Evolutionary conservation across 2,888 invertebrate genomes (phyloP).

Genomic region (Coronaproctus castanopsis): DNA sequence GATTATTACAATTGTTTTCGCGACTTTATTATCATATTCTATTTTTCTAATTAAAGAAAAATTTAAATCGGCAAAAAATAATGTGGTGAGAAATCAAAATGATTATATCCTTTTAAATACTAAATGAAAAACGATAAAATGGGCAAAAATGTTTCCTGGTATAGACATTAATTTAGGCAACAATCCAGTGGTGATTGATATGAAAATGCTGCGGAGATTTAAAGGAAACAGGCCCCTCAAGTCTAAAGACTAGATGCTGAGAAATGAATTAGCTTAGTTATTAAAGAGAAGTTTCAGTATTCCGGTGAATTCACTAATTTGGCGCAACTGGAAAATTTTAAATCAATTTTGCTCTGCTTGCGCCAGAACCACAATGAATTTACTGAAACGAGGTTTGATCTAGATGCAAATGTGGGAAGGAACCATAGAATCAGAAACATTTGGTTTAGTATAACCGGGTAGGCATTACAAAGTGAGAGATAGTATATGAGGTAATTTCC

Average conservation of each 20-base stretch:
- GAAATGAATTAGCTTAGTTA: neutral
- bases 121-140: neutral
- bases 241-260: neutral
- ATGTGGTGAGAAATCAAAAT: neutral
- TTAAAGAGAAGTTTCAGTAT: neutral
- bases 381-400: too few relatives aligned
- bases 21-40: too few relatives aligned
- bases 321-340: too few relatives aligned
- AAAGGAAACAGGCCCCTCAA: neutral
- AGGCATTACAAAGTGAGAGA: too few relatives aligned
- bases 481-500: too few relatives aligned
- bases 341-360: too few relatives aligned
- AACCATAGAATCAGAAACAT: too few relatives aligned
- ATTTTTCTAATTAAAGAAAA: neutral
- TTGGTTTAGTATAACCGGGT: too few relatives aligned
- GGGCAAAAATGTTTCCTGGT: neutral
- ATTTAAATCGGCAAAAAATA: neutral
- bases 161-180: neutral
- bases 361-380: too few relatives aligned
- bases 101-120: neutral
- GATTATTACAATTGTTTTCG: too few relatives aligned
- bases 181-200: neutral
- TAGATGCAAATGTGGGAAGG: too few relatives aligned
- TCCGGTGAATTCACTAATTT: constrained; percentile 14
- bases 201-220: neutral